A percentile compares a stretch with the other conserved stretches of the same genome.
These are phyloP conservation scores for Cephus rjabovi DNA, from an alignment of 2,888 invertebrate species.

Conservation along the genomic window DNA sequence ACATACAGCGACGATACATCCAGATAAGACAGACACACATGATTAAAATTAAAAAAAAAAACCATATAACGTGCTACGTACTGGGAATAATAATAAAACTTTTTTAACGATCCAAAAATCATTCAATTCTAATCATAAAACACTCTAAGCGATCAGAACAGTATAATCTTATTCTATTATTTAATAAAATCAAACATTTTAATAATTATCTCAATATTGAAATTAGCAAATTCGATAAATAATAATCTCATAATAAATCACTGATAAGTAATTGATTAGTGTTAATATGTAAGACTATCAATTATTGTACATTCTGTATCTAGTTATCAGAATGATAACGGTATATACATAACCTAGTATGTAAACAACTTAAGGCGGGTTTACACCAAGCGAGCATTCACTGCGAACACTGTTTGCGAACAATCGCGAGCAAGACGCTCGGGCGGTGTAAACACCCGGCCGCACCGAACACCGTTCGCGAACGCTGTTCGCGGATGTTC, in stretches of 20 bases:
- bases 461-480: too few relatives aligned
- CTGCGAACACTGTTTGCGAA: too few relatives aligned
- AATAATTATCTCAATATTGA: conserved; percentile 20
- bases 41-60: neutral
- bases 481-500: too few relatives aligned
- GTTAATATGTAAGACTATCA: neutral
- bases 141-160: too few relatives aligned
- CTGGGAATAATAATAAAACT: neutral
- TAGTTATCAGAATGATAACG: neutral
- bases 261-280: neutral
- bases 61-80: neutral
- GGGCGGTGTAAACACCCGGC: too few relatives aligned
- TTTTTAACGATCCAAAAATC: neutral
- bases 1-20: neutral
- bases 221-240: conserved; percentile 27
- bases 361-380: neutral
- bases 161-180: too few relatives aligned
- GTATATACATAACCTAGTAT: neutral
- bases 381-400: too few relatives aligned
- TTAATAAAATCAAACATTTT: neutral
- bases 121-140: too few relatives aligned
- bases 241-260: conserved; percentile 7
- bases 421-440: too few relatives aligned
- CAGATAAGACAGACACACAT: neutral
- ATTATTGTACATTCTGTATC: neutral